phyloP scores from a whole-genome alignment of 1,140 invertebrate species.

The Saccostrea echinata region DNA sequence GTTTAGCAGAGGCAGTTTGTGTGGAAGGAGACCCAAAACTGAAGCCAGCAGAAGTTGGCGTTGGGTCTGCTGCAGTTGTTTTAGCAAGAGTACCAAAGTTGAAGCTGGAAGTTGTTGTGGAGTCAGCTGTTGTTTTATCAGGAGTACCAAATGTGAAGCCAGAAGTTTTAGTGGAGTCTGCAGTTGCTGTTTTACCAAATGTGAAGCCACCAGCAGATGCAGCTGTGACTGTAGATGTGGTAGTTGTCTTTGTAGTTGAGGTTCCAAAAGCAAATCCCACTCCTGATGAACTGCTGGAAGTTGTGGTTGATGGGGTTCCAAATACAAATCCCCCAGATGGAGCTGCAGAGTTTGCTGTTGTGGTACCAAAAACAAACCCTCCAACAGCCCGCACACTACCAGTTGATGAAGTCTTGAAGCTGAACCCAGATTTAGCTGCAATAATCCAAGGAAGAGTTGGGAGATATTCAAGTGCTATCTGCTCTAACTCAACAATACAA shows the following conservation, averaged over 20 bases:
- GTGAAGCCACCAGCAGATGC: constrained; percentile 57
- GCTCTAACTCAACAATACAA: no score
- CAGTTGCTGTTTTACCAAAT: constrained; percentile 38
- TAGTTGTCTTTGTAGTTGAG: constrained; percentile 11
- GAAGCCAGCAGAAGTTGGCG: constrained; percentile 13
- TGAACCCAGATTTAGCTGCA: constrained; percentile 57
- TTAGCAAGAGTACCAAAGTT: background rate
- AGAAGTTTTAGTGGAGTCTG: constrained; percentile 2
- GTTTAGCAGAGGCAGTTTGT: background rate
- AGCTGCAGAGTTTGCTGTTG: background rate
- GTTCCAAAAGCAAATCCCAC: constrained; percentile 50
- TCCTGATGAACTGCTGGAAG: constrained; percentile 12
- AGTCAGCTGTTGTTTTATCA: background rate
- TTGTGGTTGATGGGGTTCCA: constrained; percentile 46
- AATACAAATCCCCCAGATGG: constrained; percentile 13
- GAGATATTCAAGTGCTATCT: no score
- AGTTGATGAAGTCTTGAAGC: constrained; percentile 54
- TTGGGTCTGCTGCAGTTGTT: constrained; percentile 30
- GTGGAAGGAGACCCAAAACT: constrained; percentile 31
- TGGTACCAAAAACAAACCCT: constrained; percentile 47
- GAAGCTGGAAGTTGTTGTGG: background rate
- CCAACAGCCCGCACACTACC: constrained; percentile 11
- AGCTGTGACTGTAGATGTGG: background rate
- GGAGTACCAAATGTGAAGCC: constrained; percentile 37
- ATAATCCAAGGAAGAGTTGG: constrained; percentile 4